phyloP scores from a whole-genome alignment of 1,140 invertebrate genomes.

The Trichoplusia ni region DNA sequence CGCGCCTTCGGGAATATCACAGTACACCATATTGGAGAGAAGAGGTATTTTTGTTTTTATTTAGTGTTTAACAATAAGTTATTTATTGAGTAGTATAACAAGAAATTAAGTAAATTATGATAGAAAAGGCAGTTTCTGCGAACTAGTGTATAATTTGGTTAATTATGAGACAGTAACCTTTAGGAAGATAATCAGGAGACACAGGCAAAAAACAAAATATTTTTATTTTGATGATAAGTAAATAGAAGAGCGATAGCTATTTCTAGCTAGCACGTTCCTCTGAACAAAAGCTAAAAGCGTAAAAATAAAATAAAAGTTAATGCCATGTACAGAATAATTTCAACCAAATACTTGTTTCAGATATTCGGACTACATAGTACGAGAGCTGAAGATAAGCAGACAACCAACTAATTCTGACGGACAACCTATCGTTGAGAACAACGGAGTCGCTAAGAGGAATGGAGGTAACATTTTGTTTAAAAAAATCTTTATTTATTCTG shows the following conservation, averaged over 20 bases:
- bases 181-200: too few relatives aligned
- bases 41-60: constrained; percentile 76
- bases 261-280: too few relatives aligned
- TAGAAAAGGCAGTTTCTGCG: too few relatives aligned
- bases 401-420: constrained; percentile 71
- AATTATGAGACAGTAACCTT: too few relatives aligned
- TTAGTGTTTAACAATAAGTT: neutral
- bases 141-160: too few relatives aligned
- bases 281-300: too few relatives aligned
- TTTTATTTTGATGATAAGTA: too few relatives aligned
- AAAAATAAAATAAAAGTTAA: neutral
- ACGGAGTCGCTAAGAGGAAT: constrained; percentile 73
- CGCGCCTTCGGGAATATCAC: constrained; percentile 90
- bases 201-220: too few relatives aligned
- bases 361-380: constrained; percentile 90
- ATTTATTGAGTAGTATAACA: too few relatives aligned
- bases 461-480: constrained; percentile 58
- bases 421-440: constrained; percentile 75
- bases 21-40: constrained; percentile 89
- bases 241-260: too few relatives aligned
- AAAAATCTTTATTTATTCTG: neutral
- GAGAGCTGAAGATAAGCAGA: constrained; percentile 87
- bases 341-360: constrained; percentile 53
- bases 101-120: too few relatives aligned
- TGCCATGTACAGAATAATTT: too few relatives aligned